Conservation (phyloP, 2,113 vertebrate genomes). For the Bettongia penicillata region DNA sequence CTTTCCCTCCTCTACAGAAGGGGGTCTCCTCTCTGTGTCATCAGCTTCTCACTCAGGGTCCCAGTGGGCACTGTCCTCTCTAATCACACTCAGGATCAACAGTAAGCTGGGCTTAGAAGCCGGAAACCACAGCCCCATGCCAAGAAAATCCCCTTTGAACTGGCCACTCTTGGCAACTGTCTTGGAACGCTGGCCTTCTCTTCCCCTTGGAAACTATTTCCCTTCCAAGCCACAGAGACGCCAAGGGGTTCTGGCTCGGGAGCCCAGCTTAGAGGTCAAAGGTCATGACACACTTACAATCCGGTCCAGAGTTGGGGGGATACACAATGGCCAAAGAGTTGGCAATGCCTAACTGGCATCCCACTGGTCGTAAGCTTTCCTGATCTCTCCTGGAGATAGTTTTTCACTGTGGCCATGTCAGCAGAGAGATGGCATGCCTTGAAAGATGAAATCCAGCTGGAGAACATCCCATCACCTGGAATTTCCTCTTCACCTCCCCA, state of each 20-base stretch:
- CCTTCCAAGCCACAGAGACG: background rate
- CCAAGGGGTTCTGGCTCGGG: background rate
- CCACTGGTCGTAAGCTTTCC: background rate
- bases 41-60: background rate
- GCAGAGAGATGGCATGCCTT: background rate
- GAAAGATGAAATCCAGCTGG: constrained; percentile 24
- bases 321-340: background rate
- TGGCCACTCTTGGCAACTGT: background rate
- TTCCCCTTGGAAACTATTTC: background rate
- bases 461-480: constrained; percentile 24
- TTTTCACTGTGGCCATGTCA: background rate
- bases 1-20: background rate
- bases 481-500: constrained; percentile 37
- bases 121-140: background rate
- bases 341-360: background rate
- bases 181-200: background rate
- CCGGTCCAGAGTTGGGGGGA: background rate
- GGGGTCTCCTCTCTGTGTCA: background rate
- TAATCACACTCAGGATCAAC: background rate
- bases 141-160: background rate
- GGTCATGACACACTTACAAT: background rate
- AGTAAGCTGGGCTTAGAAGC: background rate
- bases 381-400: constrained; percentile 20
- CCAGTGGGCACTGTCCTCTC: background rate
- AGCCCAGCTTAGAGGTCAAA: background rate